These are phyloP conservation scores for Tipula confusa DNA, from an alignment of 2,888 invertebrate genomes.

Conservation along the genomic window DNA sequence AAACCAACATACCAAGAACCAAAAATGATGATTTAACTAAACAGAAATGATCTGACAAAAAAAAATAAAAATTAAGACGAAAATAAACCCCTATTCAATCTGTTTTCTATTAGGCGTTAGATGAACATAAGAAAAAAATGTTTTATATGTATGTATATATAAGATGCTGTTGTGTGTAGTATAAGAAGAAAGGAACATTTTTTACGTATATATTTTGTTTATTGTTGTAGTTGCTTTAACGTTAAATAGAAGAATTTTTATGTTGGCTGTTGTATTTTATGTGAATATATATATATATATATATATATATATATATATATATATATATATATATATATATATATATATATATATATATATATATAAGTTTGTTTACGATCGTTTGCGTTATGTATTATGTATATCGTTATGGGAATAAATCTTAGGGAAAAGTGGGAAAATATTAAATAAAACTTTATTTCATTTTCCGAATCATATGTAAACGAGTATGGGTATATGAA, in stretches of 20 bases:
- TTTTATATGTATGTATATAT: background rate
- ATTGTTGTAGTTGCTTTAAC: too few species aligned
- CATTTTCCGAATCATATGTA: background rate
- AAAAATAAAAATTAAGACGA: background rate
- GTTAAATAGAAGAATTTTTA: background rate
- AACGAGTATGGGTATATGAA: background rate
- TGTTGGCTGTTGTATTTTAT: background rate
- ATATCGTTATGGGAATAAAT: background rate
- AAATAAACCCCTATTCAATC: slow-evolving; percentile 21
- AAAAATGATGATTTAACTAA: slow-evolving; percentile 20
- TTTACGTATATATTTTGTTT: too few species aligned
- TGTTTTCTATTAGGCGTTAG: slow-evolving; percentile 20
- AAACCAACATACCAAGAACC: background rate
- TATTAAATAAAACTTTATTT: background rate
- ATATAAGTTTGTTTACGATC: background rate
- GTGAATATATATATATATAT: background rate
- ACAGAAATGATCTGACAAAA: background rate
- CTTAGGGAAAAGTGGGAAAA: background rate
- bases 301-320: background rate
- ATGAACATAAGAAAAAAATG: slow-evolving; percentile 7
- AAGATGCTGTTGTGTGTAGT: background rate
- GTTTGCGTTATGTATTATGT: background rate
- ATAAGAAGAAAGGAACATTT: background rate
- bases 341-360: background rate
- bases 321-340: background rate